Evolutionary conservation across 2,113 vertebrate species (phyloP), one percentile per base, ranked within the genome.

Genomic region (Bothrops jararaca): DNA sequence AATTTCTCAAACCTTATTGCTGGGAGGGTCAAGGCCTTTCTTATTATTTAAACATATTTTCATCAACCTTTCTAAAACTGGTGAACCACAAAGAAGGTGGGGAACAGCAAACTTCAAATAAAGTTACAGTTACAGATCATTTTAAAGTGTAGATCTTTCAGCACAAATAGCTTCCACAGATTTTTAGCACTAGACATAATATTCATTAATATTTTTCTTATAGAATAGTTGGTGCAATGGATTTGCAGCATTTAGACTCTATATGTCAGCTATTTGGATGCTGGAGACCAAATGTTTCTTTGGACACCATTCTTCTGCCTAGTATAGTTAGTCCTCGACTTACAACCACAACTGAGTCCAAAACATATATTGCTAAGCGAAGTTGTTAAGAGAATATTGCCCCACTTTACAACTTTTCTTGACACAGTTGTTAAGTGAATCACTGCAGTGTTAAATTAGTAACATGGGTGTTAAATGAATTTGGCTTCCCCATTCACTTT

Each of bases 31-130:
- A 29, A 42, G 86, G 90, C 90, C 42, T 92, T 53, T 64, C 89
- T 91, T 93, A 48, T 50, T 92, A 86, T 56, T 93, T 95, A 80
- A 85, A 18, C 45, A 1, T 53, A 42, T 56, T 95, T 50, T 9
- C 64, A 60, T 86, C 92, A 96, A 95, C 91, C 87, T 96, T 96
- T 85, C 74, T 88, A 58, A 22, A 95, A 54, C 90, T 92, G 93
- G 91, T 95, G 91, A 96, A 92, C 90, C 90, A 95, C 58, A 52
- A 94, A 92, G 10, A 93, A 34, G 94, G 56, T 15, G 87, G 92
- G 94, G 92, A 95, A 85, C 5, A 92, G 92, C 24, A 52, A 9
- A 80, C 48, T 97, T 95, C 96, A 93, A 95, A 96, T 90, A 57
- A 48, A 94, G 23, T 69, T 64, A 95, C 26, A 93, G 89, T 93